Percentiles rank a stretch among this genome's conserved stretches.
Evolutionary conservation across 2,797 vertebrate species (phyloP).

Genomic region (Ambastaia sidthimunki): DNA sequence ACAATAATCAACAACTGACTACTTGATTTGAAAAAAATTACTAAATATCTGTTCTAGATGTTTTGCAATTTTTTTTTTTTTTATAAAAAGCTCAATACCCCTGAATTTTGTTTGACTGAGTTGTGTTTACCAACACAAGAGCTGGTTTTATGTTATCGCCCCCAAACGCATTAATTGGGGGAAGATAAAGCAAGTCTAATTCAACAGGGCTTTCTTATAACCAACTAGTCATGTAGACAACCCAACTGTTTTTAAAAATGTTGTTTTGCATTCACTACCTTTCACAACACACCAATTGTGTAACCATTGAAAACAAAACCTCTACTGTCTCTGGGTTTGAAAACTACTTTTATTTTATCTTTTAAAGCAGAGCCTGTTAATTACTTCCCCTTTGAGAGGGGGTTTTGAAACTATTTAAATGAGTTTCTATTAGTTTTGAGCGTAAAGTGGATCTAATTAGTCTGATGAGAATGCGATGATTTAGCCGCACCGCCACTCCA

Average conservation of each 20-base stretch:
- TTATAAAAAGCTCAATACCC: too few relatives aligned
- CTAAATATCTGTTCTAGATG: too few relatives aligned
- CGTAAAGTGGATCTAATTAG: conserved; percentile 46
- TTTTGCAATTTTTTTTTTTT: too few relatives aligned
- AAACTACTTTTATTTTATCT: background rate
- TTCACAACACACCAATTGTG: background rate
- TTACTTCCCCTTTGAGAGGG: conserved; percentile 46
- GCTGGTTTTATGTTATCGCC: too few relatives aligned
- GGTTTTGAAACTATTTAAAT: conserved; percentile 56
- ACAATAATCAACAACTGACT: too few relatives aligned
- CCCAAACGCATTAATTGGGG: too few relatives aligned
- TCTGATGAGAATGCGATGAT: conserved; percentile 45
- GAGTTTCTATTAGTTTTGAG: conserved; percentile 48
- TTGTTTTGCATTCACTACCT: background rate
- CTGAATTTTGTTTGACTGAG: too few relatives aligned
- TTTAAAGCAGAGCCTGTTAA: conserved; percentile 26
- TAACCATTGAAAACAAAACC: background rate
- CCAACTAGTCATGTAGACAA: too few relatives aligned
- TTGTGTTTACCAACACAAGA: too few relatives aligned
- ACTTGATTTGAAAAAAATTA: too few relatives aligned
- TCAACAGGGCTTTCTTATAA: too few relatives aligned
- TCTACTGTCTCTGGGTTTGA: conserved; percentile 1
- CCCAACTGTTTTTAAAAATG: background rate
- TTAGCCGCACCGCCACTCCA: conserved; percentile 10
- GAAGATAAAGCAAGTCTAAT: too few relatives aligned